These are phyloP conservation scores for Meteorus sp. DNA, from an alignment of 1,140 invertebrate genomes.

Conservation along the genomic window DNA sequence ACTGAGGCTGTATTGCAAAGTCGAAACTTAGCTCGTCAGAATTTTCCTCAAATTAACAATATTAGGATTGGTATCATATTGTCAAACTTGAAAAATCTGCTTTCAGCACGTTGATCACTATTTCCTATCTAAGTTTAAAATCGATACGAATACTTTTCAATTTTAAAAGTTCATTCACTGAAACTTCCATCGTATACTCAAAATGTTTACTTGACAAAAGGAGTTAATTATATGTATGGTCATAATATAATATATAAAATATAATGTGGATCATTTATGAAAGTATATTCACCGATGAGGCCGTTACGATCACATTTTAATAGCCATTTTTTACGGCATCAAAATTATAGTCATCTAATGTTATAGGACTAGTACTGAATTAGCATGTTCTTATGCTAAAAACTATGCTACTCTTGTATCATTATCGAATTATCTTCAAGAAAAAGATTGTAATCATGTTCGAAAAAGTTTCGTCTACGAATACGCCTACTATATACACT, in stretches of 20 bases:
- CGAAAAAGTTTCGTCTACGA: constrained; percentile 41
- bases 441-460: constrained; percentile 52
- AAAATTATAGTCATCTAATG: constrained; percentile 54
- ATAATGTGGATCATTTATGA: background rate
- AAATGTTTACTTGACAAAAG: too few species aligned
- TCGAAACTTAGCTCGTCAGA: too few species aligned
- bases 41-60: background rate
- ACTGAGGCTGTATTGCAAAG: too few species aligned
- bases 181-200: too few species aligned
- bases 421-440: constrained; percentile 57
- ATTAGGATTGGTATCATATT: background rate
- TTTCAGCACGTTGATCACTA: too few species aligned
- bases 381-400: constrained; percentile 57
- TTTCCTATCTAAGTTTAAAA: too few species aligned
- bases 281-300: background rate
- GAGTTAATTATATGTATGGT: too few species aligned
- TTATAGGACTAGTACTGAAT: constrained; percentile 50
- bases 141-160: too few species aligned
- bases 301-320: constrained; percentile 49
- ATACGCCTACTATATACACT: constrained; percentile 40
- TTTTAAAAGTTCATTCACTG: too few species aligned
- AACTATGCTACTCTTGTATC: constrained; percentile 43
- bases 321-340: constrained; percentile 42
- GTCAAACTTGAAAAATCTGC: too few species aligned
- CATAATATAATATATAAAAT: too few species aligned